Evolutionary conservation across 2,797 vertebrate genomes (phyloP), one percentile per base, ranked within the genome.

Genomic region (Etheostoma perlongum): DNA sequence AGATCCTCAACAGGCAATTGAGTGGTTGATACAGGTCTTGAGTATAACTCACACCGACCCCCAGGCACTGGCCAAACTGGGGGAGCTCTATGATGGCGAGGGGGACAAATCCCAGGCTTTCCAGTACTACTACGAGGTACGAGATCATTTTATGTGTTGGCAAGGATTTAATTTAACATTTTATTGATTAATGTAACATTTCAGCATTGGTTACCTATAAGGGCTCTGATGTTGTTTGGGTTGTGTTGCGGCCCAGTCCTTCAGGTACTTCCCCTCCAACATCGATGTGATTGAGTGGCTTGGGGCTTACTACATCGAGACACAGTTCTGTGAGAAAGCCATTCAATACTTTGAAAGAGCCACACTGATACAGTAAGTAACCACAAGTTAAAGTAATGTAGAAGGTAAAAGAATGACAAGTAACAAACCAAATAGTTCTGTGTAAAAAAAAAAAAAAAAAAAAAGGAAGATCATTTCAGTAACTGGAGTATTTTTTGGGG

Each of bases 291-390:
- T 99, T 44, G 97, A 97, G 87, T 99, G 98, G 98, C 96, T 99
- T 33, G 98, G 97, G 71, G 97, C 96, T 0, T 98, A 99, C 85
- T 99, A 98, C 92, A 96, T 99, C 68, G 97, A 99, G 85, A 97
- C 96, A 1, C 97, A 98, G 86, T 98, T 99, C 93, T 99, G 96
- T 93, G 98, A 99, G 93, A 99, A 99, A 94, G 98, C 98, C 84
- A 97, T 99, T 91, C 96, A 97, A 82, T 99, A 98, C 91, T 99
- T 99, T 92, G 97, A 99, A 89, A 97, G 98, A 95, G 98, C 98
- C 78, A 96, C 96, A 7, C 96, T 99, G 64, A 98, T 99, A 90
- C 97, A 98, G 98, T 99, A 95, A 97, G 98, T 96, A 79, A 64
- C 15, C 4, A 16, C 5, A n/a, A 5, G 21, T 40, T 5, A 23